Conservation (phyloP, 1,140 invertebrate species). For the Drosophila ironensis region DNA sequence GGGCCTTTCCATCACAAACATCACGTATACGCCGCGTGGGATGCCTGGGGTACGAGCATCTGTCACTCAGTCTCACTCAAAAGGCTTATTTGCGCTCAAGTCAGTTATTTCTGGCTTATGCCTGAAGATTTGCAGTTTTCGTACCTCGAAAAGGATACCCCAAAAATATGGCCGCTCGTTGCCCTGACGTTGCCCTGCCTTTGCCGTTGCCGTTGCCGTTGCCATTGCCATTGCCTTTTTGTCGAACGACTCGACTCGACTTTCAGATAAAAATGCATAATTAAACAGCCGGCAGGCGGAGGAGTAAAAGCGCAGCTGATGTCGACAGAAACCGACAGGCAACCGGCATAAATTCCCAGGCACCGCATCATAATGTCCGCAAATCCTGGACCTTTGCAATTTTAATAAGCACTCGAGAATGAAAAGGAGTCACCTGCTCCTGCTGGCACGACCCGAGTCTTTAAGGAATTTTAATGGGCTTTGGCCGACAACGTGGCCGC, state of each 20-base stretch:
- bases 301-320: conserved; percentile 32
- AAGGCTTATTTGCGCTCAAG: conserved; percentile 16
- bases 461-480: conserved; percentile 79
- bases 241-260: no score
- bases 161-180: conserved; percentile 32
- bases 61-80: conserved; percentile 6
- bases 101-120: conserved; percentile 20
- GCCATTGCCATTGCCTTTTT: conserved; percentile 28
- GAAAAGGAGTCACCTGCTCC: conserved; percentile 63
- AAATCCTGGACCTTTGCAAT: conserved; percentile 75
- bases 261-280: conserved; percentile 76
- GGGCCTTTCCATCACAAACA: conserved; percentile 22
- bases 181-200: no score
- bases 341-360: conserved; percentile 71
- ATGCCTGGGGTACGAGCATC: not conserved
- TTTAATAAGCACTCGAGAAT: conserved; percentile 80
- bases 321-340: no score
- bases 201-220: no score
- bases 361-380: conserved; percentile 79
- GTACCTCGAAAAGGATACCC: conserved; percentile 14
- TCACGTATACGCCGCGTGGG: conserved; percentile 48
- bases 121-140: conserved; percentile 38
- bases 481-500: conserved; percentile 47
- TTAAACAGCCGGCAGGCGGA: conserved; percentile 64
- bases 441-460: conserved; percentile 34